phyloP scores from a whole-genome alignment of 2,797 vertebrate species.

The Ceryle rudis region DNA sequence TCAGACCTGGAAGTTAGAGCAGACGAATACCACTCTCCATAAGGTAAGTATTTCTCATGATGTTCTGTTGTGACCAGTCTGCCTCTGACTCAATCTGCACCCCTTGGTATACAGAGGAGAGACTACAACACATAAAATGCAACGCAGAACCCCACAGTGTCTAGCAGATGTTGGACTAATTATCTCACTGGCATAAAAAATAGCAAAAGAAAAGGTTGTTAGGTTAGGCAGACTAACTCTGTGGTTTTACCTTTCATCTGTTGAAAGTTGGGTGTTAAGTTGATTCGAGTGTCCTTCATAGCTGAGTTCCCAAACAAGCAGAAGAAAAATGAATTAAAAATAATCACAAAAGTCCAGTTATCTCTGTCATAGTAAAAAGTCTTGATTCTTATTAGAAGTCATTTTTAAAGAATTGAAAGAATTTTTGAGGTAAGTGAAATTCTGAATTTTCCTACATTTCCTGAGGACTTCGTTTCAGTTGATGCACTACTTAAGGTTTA shows the following conservation, averaged over 20 bases:
- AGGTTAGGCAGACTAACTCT: background rate
- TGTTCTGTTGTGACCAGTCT: background rate
- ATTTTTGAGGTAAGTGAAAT: background rate
- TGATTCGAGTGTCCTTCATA: background rate
- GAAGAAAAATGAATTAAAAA: background rate
- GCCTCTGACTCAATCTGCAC: background rate
- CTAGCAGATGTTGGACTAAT: background rate
- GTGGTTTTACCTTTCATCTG: background rate
- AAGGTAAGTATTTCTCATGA: background rate
- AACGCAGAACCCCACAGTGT: background rate
- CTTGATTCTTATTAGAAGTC: background rate
- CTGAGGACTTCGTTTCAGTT: background rate
- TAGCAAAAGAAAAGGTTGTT: background rate
- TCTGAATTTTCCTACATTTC: background rate
- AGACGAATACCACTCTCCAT: background rate
- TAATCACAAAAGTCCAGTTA: background rate
- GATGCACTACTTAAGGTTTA: background rate
- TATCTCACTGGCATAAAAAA: background rate
- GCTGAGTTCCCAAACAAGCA: background rate
- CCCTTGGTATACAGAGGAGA: background rate
- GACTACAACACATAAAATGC: background rate
- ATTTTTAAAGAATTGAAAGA: background rate
- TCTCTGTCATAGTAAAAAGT: background rate
- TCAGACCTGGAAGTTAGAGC: background rate
- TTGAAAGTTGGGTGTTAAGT: background rate